Percentiles rank a stretch among this genome's conserved stretches.
Conservation (phyloP, 1,140 invertebrate genomes). For the Caenorhabditis remanei region DNA sequence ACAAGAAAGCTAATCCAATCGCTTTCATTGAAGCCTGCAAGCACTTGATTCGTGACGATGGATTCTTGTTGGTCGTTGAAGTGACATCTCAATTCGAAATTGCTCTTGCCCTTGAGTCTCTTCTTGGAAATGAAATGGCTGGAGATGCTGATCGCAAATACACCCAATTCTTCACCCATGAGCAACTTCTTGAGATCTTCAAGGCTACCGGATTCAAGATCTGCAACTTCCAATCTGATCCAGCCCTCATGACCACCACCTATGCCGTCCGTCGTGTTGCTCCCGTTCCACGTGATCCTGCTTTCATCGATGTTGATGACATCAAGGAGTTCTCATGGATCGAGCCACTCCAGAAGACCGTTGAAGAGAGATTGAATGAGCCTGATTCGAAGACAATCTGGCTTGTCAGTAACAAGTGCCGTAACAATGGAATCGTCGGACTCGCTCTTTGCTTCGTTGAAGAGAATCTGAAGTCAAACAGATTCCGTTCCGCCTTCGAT, state of each 20-base stretch:
- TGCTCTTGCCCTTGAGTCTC: constrained; percentile 79
- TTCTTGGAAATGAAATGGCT: constrained; percentile 83
- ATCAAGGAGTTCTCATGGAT: constrained; percentile 83
- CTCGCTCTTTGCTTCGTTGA: constrained; percentile 88
- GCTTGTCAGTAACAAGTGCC: constrained; percentile 81
- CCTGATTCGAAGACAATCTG: constrained; percentile 81
- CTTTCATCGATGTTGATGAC: constrained; percentile 78
- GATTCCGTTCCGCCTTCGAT: constrained; percentile 76
- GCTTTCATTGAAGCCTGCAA: constrained; percentile 79
- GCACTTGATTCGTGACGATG: constrained; percentile 83
- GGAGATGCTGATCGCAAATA: constrained; percentile 64
- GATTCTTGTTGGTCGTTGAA: constrained; percentile 83
- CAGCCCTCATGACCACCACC: constrained; percentile 68
- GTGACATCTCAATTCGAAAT: constrained; percentile 75
- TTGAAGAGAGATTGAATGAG: constrained; percentile 83
- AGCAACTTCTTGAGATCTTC: constrained; percentile 78
- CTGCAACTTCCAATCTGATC: constrained; percentile 74
- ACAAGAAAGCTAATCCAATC: constrained; percentile 76
- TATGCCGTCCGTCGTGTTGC: constrained; percentile 74
- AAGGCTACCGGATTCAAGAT: constrained; percentile 78
- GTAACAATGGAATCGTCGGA: constrained; percentile 85
- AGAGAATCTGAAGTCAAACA: constrained; percentile 75
- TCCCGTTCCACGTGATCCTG: constrained; percentile 70
- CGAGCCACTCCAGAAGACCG: constrained; percentile 80
- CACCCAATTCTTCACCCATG: constrained; percentile 76